Percentiles rank a stretch among this genome's conserved stretches.
phyloP scores from a whole-genome alignment of 2,888 invertebrate genomes.

The Baccha elongata region DNA sequence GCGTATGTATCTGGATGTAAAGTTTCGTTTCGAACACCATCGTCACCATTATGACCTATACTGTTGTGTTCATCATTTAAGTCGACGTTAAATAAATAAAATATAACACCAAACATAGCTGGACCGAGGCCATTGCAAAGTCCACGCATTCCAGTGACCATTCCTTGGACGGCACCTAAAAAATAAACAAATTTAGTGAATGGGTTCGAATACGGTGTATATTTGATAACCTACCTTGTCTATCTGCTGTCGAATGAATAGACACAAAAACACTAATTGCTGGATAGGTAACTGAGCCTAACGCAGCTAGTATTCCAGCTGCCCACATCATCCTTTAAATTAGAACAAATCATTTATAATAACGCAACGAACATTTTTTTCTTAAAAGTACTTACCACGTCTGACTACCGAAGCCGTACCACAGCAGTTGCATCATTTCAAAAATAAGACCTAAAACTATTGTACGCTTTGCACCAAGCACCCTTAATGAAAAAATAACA shows the following conservation, averaged over 20 bases:
- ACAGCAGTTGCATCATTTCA: constrained; percentile 98
- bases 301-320: constrained; percentile 96
- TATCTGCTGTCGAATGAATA: constrained; percentile 97
- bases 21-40: constrained; percentile 71
- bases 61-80: constrained; percentile 89
- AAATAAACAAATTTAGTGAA: neutral
- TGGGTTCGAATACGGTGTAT: neutral
- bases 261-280: constrained; percentile 99
- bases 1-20: constrained; percentile 83
- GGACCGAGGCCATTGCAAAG: constrained; percentile 99
- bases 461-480: constrained; percentile 96
- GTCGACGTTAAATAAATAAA: constrained; percentile 99
- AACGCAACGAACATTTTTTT: neutral
- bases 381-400: constrained; percentile 87
- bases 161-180: constrained; percentile 93
- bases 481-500: constrained; percentile 72
- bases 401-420: constrained; percentile 98
- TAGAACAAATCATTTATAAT: neutral
- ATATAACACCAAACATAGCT: constrained; percentile 98
- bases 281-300: constrained; percentile 98
- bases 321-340: constrained; percentile 98
- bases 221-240: constrained; percentile 90
- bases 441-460: constrained; percentile 98
- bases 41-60: constrained; percentile 56
- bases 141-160: constrained; percentile 99